These are phyloP conservation scores for Aulostomus chinensis DNA, from an alignment of 2,797 vertebrate genomes.

Conservation along the genomic window DNA sequence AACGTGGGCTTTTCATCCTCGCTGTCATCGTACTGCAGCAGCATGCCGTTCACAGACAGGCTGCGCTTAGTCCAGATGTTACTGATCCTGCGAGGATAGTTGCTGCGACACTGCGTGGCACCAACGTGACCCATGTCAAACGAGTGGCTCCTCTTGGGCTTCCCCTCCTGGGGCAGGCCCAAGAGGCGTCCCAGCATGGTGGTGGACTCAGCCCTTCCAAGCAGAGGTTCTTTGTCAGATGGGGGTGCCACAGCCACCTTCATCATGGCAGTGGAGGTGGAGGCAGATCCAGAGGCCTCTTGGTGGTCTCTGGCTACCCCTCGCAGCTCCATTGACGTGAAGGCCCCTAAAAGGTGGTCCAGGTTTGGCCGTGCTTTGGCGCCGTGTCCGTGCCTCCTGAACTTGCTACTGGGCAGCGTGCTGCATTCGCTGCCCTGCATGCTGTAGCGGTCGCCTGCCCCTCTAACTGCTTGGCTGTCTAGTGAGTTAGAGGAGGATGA, in stretches of 20 bases:
- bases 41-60: slow-evolving; percentile 96
- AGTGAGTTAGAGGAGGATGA: slow-evolving; percentile 86
- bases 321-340: slow-evolving; percentile 92
- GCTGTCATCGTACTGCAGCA: slow-evolving; percentile 90
- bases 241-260: slow-evolving; percentile 79
- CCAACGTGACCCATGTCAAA: slow-evolving; percentile 97
- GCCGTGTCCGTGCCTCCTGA: slow-evolving; percentile 78
- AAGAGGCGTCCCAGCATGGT: slow-evolving; percentile 88
- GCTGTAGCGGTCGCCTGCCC: slow-evolving; percentile 81
- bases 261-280: slow-evolving; percentile 56
- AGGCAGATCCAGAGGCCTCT: slow-evolving; percentile 71
- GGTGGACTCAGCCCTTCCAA: slow-evolving; percentile 87
- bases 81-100: slow-evolving; percentile 90
- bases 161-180: slow-evolving; percentile 88
- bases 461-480: slow-evolving; percentile 74
- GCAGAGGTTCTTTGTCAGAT: slow-evolving; percentile 92
- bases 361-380: slow-evolving; percentile 87
- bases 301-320: slow-evolving; percentile 85
- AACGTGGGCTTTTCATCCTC: slow-evolving; percentile 87
- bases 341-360: slow-evolving; percentile 93
- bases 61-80: slow-evolving; percentile 99
- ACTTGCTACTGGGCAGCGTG: slow-evolving; percentile 87
- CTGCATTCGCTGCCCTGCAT: slow-evolving; percentile 82
- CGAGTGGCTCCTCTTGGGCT: slow-evolving; percentile 95
- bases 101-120: slow-evolving; percentile 82